Evolutionary conservation across 2,888 invertebrate genomes (phyloP).

Genomic region (Apoderus coryli): DNA sequence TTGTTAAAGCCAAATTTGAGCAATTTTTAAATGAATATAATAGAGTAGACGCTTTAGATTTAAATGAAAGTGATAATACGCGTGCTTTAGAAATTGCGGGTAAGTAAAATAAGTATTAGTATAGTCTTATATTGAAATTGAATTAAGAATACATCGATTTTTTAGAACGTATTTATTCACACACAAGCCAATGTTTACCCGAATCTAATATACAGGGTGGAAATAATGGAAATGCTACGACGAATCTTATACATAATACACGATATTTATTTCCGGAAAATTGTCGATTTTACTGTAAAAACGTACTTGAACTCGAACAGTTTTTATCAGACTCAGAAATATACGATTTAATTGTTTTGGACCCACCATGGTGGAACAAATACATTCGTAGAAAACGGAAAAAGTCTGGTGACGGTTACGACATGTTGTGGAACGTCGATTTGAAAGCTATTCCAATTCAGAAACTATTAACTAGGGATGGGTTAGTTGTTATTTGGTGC

Average conservation of each 20-base stretch:
- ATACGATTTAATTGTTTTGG: slow-evolving; percentile 74
- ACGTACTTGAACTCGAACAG: slow-evolving; percentile 43
- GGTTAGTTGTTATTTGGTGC: slow-evolving; percentile 79
- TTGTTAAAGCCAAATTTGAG: slow-evolving; percentile 15
- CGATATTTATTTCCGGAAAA: slow-evolving; percentile 51
- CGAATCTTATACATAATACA: slow-evolving; percentile 34
- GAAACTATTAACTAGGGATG: slow-evolving; percentile 43
- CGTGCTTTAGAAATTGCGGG: too few species aligned
- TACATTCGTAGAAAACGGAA: slow-evolving; percentile 70
- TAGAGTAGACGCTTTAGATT: slow-evolving; percentile 17
- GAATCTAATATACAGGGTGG: slow-evolving; percentile 36
- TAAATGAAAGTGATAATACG: too few species aligned
- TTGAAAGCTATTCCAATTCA: slow-evolving; percentile 55
- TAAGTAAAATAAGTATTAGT: too few species aligned
- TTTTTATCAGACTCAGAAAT: slow-evolving; percentile 32
- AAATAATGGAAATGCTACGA: slow-evolving; percentile 34
- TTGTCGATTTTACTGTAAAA: slow-evolving; percentile 52
- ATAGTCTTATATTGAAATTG: too few species aligned
- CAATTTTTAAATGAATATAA: slow-evolving; percentile 4
- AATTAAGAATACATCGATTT: too few species aligned
- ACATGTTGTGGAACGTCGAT: slow-evolving; percentile 64
- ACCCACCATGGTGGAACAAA: slow-evolving; percentile 96
- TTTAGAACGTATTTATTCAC: too few species aligned
- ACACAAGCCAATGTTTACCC: slow-evolving; percentile 15
- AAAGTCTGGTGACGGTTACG: slow-evolving; percentile 48